These are phyloP conservation scores for Cantharis rufa DNA, from an alignment of 2,888 invertebrate species.

Conservation along the genomic window DNA sequence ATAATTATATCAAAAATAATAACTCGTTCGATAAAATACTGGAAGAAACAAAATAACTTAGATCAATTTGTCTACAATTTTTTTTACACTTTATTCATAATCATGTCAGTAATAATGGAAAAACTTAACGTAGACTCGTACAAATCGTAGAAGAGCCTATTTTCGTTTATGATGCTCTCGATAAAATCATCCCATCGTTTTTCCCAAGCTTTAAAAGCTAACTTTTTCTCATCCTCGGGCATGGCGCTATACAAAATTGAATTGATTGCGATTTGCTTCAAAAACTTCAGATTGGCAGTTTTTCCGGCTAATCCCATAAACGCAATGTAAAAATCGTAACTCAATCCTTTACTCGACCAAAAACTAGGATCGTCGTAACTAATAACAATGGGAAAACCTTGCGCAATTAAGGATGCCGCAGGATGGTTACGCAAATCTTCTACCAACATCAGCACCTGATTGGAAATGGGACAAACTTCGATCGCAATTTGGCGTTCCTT, in stretches of 20 bases:
- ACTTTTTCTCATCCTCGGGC: conserved; percentile 54
- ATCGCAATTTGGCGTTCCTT: conserved; percentile 67
- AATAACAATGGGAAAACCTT: conserved; percentile 71
- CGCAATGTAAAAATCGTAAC: conserved; percentile 78
- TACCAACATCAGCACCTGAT: conserved; percentile 71
- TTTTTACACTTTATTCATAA: neutral
- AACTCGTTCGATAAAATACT: neutral
- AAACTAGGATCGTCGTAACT: conserved; percentile 76
- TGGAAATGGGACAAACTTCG: conserved; percentile 80
- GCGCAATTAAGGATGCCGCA: conserved; percentile 64
- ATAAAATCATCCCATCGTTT: conserved; percentile 58
- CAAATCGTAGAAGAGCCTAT: neutral
- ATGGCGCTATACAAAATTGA: conserved; percentile 73
- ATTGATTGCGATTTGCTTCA: conserved; percentile 76
- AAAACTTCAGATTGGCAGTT: conserved; percentile 66
- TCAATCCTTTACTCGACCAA: conserved; percentile 73
- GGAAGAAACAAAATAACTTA: neutral
- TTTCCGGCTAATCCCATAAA: conserved; percentile 75
- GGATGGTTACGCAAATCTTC: conserved; percentile 79
- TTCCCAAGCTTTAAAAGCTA: conserved; percentile 61
- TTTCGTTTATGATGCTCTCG: conserved; percentile 15
- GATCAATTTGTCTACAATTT: neutral
- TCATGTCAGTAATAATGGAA: neutral
- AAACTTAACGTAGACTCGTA: neutral
- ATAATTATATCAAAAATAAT: neutral